Conservation (phyloP, 2,113 vertebrate genomes). For the Zosterops lateralis region DNA sequence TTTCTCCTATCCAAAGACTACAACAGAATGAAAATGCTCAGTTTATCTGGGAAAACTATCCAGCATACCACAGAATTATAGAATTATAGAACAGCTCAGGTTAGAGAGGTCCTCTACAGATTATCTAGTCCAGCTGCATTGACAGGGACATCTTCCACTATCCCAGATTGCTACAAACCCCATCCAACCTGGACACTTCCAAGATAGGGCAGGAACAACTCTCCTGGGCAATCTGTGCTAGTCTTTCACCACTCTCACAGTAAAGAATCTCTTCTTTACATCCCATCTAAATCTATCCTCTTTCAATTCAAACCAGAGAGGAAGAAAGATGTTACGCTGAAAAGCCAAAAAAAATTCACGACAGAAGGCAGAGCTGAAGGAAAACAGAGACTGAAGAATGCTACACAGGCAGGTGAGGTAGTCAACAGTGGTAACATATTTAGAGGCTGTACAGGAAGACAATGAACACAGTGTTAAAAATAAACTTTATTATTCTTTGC, state of each 20-base stretch:
- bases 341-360: neutral
- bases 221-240: neutral
- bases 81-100: neutral
- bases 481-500: neutral
- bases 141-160: neutral
- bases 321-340: neutral
- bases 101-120: neutral
- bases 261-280: neutral
- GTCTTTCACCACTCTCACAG: neutral
- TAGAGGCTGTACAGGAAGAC: neutral
- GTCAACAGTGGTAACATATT: neutral
- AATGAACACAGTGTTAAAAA: neutral
- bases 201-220: accelerated
- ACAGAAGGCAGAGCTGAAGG: neutral
- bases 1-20: neutral
- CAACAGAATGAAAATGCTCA: neutral
- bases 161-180: neutral
- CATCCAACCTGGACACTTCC: neutral
- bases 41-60: neutral
- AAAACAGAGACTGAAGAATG: neutral
- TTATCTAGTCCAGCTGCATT: neutral
- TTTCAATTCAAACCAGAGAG: neutral
- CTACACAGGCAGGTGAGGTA: neutral
- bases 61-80: neutral
- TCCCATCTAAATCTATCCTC: neutral